Evolutionary conservation across 2,888 invertebrate species (phyloP).

Genomic region (Meliscaeva auricollis): DNA sequence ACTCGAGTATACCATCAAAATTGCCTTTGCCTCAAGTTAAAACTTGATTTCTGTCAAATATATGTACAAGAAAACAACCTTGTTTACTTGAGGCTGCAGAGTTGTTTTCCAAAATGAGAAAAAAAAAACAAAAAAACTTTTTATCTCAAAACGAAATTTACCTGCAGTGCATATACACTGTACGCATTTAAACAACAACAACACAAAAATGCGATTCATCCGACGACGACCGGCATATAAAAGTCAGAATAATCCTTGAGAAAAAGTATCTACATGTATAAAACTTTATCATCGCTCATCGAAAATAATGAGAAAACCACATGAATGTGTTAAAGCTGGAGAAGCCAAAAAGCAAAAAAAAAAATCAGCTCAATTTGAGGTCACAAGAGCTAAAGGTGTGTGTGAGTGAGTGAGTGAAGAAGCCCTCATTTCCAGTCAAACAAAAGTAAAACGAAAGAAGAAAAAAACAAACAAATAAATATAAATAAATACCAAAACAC

Average conservation of each 20-base stretch:
- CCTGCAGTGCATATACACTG: neutral
- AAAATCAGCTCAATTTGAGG: constrained; percentile 52
- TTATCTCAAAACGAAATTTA: neutral
- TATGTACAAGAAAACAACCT: constrained; percentile 8
- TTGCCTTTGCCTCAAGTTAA: constrained; percentile 51
- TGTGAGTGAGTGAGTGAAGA: neutral
- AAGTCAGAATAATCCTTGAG: constrained; percentile 55
- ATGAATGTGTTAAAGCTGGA: constrained; percentile 20
- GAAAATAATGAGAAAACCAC: constrained; percentile 33
- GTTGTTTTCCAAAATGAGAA: constrained; percentile 27
- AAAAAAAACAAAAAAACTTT: neutral
- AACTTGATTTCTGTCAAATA: constrained; percentile 41
- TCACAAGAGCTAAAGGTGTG: constrained; percentile 48
- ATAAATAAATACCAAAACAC: constrained; percentile 16
- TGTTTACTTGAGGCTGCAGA: constrained; percentile 36
- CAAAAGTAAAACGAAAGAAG: too few relatives aligned
- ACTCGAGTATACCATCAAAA: neutral
- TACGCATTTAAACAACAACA: too few relatives aligned
- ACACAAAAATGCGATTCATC: neutral
- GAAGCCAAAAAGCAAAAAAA: constrained; percentile 21
- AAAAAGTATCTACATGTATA: neutral
- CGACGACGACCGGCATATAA: neutral
- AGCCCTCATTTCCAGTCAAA: neutral
- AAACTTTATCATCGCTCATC: constrained; percentile 4
- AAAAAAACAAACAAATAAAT: constrained; percentile 12